A percentile compares a stretch with the other conserved stretches of the same genome.
phyloP scores from a whole-genome alignment of 1,140 invertebrate species.

The Mya arenaria region DNA sequence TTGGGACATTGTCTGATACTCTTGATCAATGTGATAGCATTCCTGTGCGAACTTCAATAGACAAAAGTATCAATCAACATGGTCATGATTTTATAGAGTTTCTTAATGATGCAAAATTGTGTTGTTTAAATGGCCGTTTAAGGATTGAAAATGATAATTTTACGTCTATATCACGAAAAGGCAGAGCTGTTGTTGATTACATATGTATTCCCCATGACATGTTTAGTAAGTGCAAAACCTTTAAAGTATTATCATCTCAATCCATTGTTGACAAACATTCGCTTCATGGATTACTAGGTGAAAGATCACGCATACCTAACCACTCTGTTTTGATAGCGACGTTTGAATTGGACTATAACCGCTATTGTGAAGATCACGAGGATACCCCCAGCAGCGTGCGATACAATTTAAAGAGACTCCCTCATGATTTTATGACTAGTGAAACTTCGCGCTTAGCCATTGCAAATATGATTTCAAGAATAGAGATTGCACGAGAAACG shows the following conservation, averaged over 20 bases:
- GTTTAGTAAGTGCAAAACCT: background rate
- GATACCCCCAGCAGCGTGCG: background rate
- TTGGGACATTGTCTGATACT: background rate
- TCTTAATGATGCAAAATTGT: conserved; percentile 33
- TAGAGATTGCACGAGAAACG: background rate
- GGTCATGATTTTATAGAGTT: conserved; percentile 47
- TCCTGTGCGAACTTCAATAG: background rate
- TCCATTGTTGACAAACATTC: background rate
- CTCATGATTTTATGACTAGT: conserved; percentile 5
- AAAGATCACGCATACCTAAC: conserved; percentile 21
- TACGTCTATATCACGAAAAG: conserved; percentile 4
- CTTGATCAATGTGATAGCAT: background rate
- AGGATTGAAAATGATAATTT: background rate
- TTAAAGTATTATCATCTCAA: conserved; percentile 7
- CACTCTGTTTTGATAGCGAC: conserved; percentile 5
- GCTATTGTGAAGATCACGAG: background rate
- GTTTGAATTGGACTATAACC: too few relatives aligned
- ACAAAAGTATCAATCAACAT: conserved; percentile 30
- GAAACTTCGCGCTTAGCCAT: background rate
- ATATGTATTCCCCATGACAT: conserved; percentile 17
- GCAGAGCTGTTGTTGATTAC: conserved; percentile 34
- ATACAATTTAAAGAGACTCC: conserved; percentile 1
- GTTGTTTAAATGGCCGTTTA: conserved; percentile 1
- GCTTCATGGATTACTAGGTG: conserved; percentile 12
- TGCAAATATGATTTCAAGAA: conserved; percentile 11